Base-by-base conservation (phyloP, 2,888 invertebrate species). In the Drosophila eohydei region DNA sequence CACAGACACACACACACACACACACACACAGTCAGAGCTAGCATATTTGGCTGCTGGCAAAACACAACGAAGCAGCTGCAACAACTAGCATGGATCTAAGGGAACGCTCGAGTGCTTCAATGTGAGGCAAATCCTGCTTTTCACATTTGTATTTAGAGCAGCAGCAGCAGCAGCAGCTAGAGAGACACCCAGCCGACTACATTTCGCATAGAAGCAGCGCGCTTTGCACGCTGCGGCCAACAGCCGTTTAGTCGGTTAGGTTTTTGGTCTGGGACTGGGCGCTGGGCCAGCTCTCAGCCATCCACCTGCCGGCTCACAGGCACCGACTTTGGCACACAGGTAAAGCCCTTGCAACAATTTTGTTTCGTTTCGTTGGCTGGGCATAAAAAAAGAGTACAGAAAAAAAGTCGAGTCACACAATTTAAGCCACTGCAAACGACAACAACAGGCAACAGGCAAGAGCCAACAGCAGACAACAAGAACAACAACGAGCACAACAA, bases 71-170 rank as follows among this genome's bases (percentile, higher is more conserved):
- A 48, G 61, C 55, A 59, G 58, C 70, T 62, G 68, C 57, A 38
- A 44, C 34, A 26, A 67, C 51, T 26, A 60, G 70, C 41, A 50
- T 28, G 40, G 38, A 62, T 32, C 62, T 51, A 56, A 71, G 48
- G 21, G 51, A 44, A 57, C 62, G 69, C 63, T 73, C 44, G 60
- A 73, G 58, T 73, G 63, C 46, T 57, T 70, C 78, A 70, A 68
- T 73, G 78, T 69, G 69, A 36, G 61, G 71, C 57, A 82, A 83
- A 82, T 77, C 71, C 78, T 44, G 71, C 81, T 63, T 70, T 80
- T 58, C 78, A 69, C 78, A 80, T 86, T 86, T 74, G 78, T 78
- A 82, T 82, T 83, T 75, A 57, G 87, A 83, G 84, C 68, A 50
- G 32, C 50, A 50, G n/a, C 48, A n/a, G 28, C 34, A 34, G 34